Percentiles rank a stretch among this genome's conserved stretches.
phyloP scores from a whole-genome alignment of 2,113 vertebrate genomes.

The Eretmochelys imbricata region DNA sequence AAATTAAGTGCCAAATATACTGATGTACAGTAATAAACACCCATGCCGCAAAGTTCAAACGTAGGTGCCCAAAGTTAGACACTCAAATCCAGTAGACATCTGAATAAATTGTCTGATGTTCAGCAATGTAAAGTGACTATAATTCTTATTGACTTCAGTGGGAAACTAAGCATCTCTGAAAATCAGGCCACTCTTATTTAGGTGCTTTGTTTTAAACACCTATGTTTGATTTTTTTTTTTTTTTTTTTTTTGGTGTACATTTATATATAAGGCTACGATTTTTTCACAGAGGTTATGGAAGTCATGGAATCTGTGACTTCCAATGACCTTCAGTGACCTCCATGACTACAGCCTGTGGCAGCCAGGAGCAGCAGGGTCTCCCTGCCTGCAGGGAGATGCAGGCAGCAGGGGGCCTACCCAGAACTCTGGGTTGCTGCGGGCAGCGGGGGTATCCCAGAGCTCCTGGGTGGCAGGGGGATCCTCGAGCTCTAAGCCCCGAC shows the following conservation, averaged over 20 bases:
- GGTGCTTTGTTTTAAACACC: background rate
- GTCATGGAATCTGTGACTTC: too few relatives aligned
- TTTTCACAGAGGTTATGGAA: background rate
- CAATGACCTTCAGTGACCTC: too few relatives aligned
- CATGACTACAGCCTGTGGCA: too few relatives aligned
- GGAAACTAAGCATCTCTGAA: background rate
- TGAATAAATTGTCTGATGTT: background rate
- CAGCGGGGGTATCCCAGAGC: too few relatives aligned
- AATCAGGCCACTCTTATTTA: background rate
- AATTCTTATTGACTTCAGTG: background rate
- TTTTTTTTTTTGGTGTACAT: background rate
- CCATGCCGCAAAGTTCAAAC: background rate
- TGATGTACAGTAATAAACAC: background rate
- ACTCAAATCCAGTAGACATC: background rate
- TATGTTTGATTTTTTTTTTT: background rate
- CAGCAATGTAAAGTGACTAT: background rate
- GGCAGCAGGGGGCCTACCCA: too few relatives aligned
- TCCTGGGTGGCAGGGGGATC: too few relatives aligned
- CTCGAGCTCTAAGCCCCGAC: too few relatives aligned
- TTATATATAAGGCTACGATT: background rate
- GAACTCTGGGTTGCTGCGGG: too few relatives aligned
- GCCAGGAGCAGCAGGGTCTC: too few relatives aligned
- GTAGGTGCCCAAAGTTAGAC: background rate
- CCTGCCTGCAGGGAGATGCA: too few relatives aligned
- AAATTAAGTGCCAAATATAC: background rate